Evolutionary conservation across 2,797 vertebrate genomes (phyloP).

Genomic region (Spatula clypeata): DNA sequence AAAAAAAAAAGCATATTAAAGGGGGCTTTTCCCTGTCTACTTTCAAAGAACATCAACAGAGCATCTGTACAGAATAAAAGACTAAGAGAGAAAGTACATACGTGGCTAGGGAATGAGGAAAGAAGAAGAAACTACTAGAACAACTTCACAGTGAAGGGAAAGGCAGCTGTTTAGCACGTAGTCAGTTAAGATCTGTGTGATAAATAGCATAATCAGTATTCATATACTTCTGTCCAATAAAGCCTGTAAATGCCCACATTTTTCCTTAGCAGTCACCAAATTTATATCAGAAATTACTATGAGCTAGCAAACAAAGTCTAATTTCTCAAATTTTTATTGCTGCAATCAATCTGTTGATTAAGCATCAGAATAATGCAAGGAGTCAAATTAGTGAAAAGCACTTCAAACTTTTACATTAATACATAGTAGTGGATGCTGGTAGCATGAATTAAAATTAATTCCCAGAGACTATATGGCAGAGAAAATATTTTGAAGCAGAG

Average conservation of each 20-base stretch:
- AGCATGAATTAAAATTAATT: constrained; percentile 14
- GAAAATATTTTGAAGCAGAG: neutral
- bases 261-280: neutral
- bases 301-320: neutral
- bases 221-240: neutral
- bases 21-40: constrained; percentile 53
- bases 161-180: neutral
- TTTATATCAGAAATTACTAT: neutral
- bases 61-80: neutral
- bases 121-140: constrained; percentile 33
- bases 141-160: neutral
- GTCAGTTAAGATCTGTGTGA: neutral
- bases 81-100: neutral
- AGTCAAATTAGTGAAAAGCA: neutral
- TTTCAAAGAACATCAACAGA: constrained; percentile 4
- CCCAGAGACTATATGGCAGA: neutral
- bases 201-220: neutral
- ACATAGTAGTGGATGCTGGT: neutral
- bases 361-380: neutral
- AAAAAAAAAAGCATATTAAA: too few species aligned
- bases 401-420: neutral
- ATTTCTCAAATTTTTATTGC: neutral
- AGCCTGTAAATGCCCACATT: neutral
- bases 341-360: neutral
- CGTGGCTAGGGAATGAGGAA: neutral